Base-by-base conservation (phyloP, 2,113 vertebrate genomes). In the Rutilus rutilus region DNA sequence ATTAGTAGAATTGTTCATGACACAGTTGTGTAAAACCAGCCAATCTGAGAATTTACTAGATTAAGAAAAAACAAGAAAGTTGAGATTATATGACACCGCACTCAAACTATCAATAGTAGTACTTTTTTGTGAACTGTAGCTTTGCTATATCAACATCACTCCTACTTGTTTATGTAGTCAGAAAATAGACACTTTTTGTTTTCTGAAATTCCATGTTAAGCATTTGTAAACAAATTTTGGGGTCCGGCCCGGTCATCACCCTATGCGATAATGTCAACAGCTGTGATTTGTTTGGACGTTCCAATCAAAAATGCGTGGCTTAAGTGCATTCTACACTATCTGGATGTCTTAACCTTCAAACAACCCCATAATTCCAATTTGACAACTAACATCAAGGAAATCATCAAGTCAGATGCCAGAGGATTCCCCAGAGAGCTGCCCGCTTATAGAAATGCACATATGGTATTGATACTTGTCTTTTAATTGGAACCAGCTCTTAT, bases 401-500 rank as follows among this genome's bases (percentile, higher is more conserved):
- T 69, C 25, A 4, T 39, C 47, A 65, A 42, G 36, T 36, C 64
- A 62, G 64, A 57, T 9, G 54, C 54, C 54, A 57, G 54, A 57
- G 54, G 19, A 80, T 78, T 78, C 27, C 27, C 25, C 81, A 39
- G 6, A 33, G 25, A 25, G 52, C 62, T 64, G 77, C 5, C 75
- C 27, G 10, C 50, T 57, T 21, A 33, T 79, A 42, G 42, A 30
- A 50, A 27, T 12, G 17, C 59, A 69, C 60, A 74, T 15, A 50
- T 83, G 65, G 25, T 59, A 9, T 62, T 42, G 4, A 15, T 73
- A 9, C 21, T 39, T 75, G 39, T 62, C 30, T 80, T 33, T 50
- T 65, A 76, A 83, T 50, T 83, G 27, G 25, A 87, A 62, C 62
- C 65, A 84, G 64, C 25, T 33, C 9, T 17, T 14, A 59, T 83